A percentile compares a stretch with the other conserved stretches of the same genome.
These are phyloP conservation scores for Todiramphus saurophagus DNA, from an alignment of 2,113 vertebrate species.

Conservation along the genomic window DNA sequence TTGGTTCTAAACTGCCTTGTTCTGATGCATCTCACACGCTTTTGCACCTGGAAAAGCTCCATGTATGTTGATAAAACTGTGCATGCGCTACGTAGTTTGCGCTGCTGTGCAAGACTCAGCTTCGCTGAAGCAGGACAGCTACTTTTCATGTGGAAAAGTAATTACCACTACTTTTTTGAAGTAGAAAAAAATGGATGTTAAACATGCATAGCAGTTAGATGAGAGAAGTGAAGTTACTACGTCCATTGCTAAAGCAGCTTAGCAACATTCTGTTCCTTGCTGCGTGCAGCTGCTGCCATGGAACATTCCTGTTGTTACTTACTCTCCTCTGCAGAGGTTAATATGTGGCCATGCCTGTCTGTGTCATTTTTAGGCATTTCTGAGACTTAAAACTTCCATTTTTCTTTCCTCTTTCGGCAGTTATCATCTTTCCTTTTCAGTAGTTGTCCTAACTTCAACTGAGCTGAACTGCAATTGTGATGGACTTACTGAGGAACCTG, in stretches of 20 bases:
- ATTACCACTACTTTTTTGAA: neutral
- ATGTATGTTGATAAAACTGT: accelerated
- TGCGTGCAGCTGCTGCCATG: neutral
- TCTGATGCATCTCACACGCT: accelerated
- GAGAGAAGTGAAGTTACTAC: neutral
- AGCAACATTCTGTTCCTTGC: neutral
- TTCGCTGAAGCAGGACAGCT: neutral
- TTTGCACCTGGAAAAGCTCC: neutral
- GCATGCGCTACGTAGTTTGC: neutral
- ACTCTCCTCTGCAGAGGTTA: neutral
- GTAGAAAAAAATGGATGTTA: neutral
- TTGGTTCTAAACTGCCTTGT: neutral
- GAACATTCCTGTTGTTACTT: neutral
- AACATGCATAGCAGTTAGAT: neutral
- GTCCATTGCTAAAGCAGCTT: neutral
- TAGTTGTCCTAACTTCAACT: neutral
- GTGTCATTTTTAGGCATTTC: neutral
- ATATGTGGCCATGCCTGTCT: neutral
- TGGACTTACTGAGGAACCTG: constrained; percentile 1
- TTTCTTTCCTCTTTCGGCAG: neutral
- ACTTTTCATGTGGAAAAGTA: neutral
- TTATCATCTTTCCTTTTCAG: neutral
- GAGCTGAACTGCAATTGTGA: neutral
- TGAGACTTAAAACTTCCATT: neutral
- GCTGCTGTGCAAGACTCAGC: neutral